Evolutionary conservation across 2,797 vertebrate genomes (phyloP), one percentile per base, ranked within the genome.

Genomic region (Furcifer pardalis): DNA sequence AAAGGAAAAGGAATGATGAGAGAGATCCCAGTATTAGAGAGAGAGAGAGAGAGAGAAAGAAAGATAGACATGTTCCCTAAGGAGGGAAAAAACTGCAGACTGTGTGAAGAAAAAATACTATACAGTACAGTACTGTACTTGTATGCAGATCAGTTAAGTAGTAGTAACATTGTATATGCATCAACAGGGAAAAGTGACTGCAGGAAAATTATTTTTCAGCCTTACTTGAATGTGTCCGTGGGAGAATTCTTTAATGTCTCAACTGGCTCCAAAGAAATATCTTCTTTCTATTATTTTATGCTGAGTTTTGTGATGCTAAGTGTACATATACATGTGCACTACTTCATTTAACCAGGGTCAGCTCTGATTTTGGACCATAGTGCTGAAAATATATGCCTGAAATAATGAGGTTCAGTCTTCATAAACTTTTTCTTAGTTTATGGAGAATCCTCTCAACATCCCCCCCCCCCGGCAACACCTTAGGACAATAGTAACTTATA

Each of bases 201-300:
- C 59, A 35, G 49, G 74, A 27, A 27, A 71, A 71, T 40, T 8
- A 35, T n/a, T 93, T 87, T 89, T 37, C 62, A 44, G 88, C 78
- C 19, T 56, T 91, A 90, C 88, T 40, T 88, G 89, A 91, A 87
- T 80, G 35, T 91, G 86, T 89, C 90, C 63, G 66, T 77, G 74
- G 80, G n/a, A 86, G 77, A 83, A 30, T 91, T 94, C n/a, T n/a
- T 92, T 95, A 92, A 92, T 52, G 90, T 87, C 87, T 91, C 89
- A 89, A 93, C 90, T 92, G 93, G 90, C 88, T 93, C 80, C 91
- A 81, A 65, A 91, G 90, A 91, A 90, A 92, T 94, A 92, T 85
- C 8, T n/a, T 7, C 84, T 91, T 93, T 83, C 75, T 79, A 73
- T 91, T 93, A 93, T 89, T 92, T 92, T 94, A 88, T 90, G 85